Percentiles rank a stretch among this genome's conserved stretches.
Evolutionary conservation across 2,888 invertebrate species (phyloP).

Genomic region (Drosophila paranaensis): DNA sequence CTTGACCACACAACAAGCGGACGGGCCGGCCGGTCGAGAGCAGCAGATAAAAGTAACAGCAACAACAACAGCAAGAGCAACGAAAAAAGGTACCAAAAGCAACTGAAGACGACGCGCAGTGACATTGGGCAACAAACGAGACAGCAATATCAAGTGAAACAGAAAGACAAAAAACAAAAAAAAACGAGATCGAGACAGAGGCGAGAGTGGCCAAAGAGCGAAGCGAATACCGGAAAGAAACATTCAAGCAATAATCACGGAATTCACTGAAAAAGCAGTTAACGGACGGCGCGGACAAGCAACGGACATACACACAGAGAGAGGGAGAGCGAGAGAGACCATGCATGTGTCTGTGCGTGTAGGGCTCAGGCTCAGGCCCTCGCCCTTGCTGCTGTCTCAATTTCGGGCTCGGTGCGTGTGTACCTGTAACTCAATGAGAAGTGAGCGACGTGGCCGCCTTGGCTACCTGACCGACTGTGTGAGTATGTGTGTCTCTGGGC

Average conservation of each 20-base stretch:
- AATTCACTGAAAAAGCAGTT: conserved; percentile 82
- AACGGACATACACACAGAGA: conserved; percentile 27
- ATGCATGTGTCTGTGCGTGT: conserved; percentile 25
- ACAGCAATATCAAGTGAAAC: conserved; percentile 25
- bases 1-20: conserved; percentile 80
- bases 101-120: conserved; percentile 43
- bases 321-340: neutral
- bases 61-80: conserved; percentile 35
- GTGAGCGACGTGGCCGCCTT: conserved; percentile 67
- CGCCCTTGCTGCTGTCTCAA: conserved; percentile 29
- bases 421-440: conserved; percentile 60
- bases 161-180: conserved; percentile 18
- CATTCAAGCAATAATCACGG: conserved; percentile 82
- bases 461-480: conserved; percentile 49
- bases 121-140: conserved; percentile 58
- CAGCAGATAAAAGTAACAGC: conserved; percentile 50
- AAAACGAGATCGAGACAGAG: conserved; percentile 27
- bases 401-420: conserved; percentile 42
- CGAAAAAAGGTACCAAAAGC: conserved; percentile 60
- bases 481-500: conserved; percentile 22
- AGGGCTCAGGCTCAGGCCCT: conserved; percentile 15
- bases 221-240: conserved; percentile 80
- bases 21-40: conserved; percentile 35
- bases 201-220: conserved; percentile 34
- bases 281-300: conserved; percentile 65